Base-by-base conservation (phyloP, 2,797 vertebrate species). In the Urophycis tenuis region DNA sequence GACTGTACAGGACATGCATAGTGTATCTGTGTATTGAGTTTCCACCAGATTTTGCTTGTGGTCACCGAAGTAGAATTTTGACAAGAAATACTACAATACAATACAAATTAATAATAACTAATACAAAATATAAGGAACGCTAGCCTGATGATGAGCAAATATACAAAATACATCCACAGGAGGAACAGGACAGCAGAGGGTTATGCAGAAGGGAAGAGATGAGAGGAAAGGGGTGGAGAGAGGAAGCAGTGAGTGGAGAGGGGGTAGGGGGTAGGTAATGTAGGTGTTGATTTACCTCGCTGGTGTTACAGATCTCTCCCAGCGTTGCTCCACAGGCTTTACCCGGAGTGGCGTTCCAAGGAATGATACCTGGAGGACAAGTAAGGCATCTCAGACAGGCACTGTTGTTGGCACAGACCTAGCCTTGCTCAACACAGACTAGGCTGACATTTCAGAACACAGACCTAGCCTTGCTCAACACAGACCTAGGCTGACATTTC, bases 221-320 rank as follows among this genome's bases (percentile, higher is more conserved):
- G 35, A 25, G 33, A 14, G 1, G 17, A 6, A 32, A 25, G 0
- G 14, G 25, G n/a, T n/a, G n/a, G n/a, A n/a, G n/a, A n/a, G n/a
- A n/a, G n/a, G n/a, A n/a, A n/a, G n/a, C n/a, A n/a, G n/a, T n/a
- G n/a, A n/a, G n/a, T n/a, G n/a, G n/a, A n/a, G 17, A 8, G 12
- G 3, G 7, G 25, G n/a, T 6, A 64, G 49, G 70, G 75, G 78
- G 6, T 14, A 10, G 15, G 19, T 19, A n/a, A n/a, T n/a, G n/a
- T n/a, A n/a, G 30, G 11, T 30, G 0, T 0, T 12, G 31, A 34
- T 81, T 90, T 94, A 99, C 97, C 95, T 99, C 97, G 69, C 93
- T 97, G 0, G 95, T 97, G 91, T 94, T 96, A 89, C 97, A 99
- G 91, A 99, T 96, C 78, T 95, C 95, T 83, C 94, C 95, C 87